A percentile compares a stretch with the other conserved stretches of the same genome.
Evolutionary conservation across 1,140 invertebrate genomes (phyloP).

Genomic region (Cheumatopsyche charites): DNA sequence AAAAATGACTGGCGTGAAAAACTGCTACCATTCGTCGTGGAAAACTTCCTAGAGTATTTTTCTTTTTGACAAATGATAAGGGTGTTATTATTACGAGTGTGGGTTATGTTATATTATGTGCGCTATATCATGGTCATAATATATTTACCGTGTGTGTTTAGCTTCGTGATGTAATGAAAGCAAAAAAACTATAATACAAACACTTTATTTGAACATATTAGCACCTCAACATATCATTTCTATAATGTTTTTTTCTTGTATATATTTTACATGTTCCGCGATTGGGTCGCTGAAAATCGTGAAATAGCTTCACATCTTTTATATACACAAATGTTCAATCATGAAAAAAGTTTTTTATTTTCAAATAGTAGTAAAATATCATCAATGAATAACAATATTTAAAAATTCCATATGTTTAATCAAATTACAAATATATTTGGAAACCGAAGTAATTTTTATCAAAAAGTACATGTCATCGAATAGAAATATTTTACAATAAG

Average conservation of each 20-base stretch:
- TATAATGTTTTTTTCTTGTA: conserved; percentile 38
- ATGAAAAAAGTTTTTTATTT: conserved; percentile 34
- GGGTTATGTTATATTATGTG: too few relatives aligned
- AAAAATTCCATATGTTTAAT: conserved; percentile 37
- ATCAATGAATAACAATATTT: conserved; percentile 44
- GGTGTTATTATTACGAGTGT: too few relatives aligned
- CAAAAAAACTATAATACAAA: conserved; percentile 44
- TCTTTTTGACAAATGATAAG: too few relatives aligned
- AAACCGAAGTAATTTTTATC: conserved; percentile 35
- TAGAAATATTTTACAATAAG: conserved; percentile 37
- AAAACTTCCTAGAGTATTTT: too few relatives aligned
- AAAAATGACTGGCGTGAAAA: too few relatives aligned
- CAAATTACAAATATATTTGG: conserved; percentile 29
- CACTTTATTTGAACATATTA: conserved; percentile 49
- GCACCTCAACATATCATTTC: conserved; percentile 49
- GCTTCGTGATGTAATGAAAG: neutral
- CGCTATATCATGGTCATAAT: too few relatives aligned
- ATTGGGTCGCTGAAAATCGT: neutral
- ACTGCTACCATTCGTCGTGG: too few relatives aligned
- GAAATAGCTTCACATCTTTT: conserved; percentile 30
- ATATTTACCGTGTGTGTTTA: too few relatives aligned
- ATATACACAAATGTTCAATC: conserved; percentile 34
- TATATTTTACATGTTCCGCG: conserved; percentile 32
- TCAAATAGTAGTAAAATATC: conserved; percentile 34
- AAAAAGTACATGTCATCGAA: conserved; percentile 27